Evolutionary conservation across 2,888 invertebrate species (phyloP), one percentile per base, ranked within the genome.

Genomic region (Dynastes maya): DNA sequence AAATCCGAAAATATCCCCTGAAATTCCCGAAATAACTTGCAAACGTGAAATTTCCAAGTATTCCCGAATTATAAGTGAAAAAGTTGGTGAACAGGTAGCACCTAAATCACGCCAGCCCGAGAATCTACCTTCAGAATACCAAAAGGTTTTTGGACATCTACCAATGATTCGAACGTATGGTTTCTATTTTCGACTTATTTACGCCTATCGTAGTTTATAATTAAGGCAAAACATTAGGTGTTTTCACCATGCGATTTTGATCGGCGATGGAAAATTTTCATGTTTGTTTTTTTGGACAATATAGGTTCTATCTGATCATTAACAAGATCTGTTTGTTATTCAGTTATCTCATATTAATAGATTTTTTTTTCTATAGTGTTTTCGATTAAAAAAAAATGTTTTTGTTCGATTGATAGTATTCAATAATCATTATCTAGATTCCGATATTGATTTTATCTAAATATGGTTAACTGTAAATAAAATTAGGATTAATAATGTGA

Each of bases 101-200:
- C 55, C 55, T 22, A 55, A 45, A 55, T 22, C 55, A 22, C 22
- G 55, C 13, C n/a, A 22, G 55, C 22, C 22, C 22, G 55, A 55
- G 55, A 55, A 22, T 55, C 55, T 4, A 22, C 55, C 55, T 55
- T 16, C 22, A 16, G 22, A 55, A 55, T 55, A 55, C 55, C 22
- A 16, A 55, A 55, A 55, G n/a, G 8, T 16, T 22, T 55, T 55
- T 55, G 55, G 55, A 55, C 55, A 5, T 16, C n/a, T 3, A 55
- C 55, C 55, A 55, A 55, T 53, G 53, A 53, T 53, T 16, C n/a
- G n/a, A 55, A 22, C 5, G 22, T 9, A 22, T 6, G 16, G 55
- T 22, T 55, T 16, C 55, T 55, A 55, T 55, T 55, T 55, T 55
- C 22, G 55, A 22, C n/a, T 55, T 55, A 55, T 55, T 55, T 55